phyloP scores from a whole-genome alignment of 2,888 invertebrate genomes.

The Cerceris rybyensis region DNA sequence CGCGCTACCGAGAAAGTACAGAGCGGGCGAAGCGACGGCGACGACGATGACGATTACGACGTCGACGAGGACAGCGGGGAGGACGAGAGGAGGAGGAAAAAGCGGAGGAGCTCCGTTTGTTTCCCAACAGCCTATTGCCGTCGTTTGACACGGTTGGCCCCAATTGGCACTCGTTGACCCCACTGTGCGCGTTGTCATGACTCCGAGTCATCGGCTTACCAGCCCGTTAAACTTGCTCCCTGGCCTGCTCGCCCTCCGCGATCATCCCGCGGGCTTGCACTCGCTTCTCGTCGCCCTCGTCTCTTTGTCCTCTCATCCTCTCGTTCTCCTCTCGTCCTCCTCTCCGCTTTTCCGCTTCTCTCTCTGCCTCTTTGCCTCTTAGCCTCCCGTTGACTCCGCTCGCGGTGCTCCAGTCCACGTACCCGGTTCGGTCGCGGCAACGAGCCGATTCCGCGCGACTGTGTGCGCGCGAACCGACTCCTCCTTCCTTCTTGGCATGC shows the following conservation, averaged over 20 bases:
- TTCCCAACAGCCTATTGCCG: conserved; percentile 80
- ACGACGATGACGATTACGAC: conserved; percentile 3
- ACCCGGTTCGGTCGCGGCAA: no score
- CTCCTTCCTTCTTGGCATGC: conserved; percentile 36
- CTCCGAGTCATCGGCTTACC: conserved; percentile 80
- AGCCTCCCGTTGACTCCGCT: conserved; percentile 6
- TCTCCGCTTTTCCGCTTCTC: neutral
- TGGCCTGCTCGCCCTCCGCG: conserved; percentile 74
- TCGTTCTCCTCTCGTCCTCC: conserved; percentile 1
- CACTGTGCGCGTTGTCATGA: conserved; percentile 79
- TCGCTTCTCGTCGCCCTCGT: conserved; percentile 5
- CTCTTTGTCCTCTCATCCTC: conserved; percentile 8
- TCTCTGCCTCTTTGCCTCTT: conserved; percentile 6
- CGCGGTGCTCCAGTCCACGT: neutral
- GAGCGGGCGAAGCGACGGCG: neutral
- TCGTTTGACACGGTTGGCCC: conserved; percentile 80
- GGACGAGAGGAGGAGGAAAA: conserved; percentile 12
- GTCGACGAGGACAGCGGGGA: conserved; percentile 14
- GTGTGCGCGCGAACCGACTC: conserved; percentile 19
- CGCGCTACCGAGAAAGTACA: conserved; percentile 12
- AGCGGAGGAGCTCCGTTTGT: conserved; percentile 71
- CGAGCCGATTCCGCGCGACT: neutral
- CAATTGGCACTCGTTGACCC: conserved; percentile 80
- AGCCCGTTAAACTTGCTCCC: conserved; percentile 79
- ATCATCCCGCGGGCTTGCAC: conserved; percentile 62